Base-by-base conservation (phyloP, 1,140 invertebrate genomes). In the Drosophila mojavensis region DNA sequence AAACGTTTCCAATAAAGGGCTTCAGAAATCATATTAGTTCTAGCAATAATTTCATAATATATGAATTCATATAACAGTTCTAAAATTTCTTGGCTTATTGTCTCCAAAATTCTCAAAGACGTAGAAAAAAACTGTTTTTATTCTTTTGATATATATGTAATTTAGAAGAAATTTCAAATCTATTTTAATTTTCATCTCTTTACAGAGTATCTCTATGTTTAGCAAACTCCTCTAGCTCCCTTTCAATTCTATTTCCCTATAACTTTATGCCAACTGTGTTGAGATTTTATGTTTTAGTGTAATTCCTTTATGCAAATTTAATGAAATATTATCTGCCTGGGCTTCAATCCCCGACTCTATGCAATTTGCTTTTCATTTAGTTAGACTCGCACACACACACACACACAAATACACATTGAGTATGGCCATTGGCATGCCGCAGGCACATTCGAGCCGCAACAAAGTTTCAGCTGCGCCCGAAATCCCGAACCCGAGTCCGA, bases 341-440 rank as follows among this genome's bases (percentile, higher is more conserved):
- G 13, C 24, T 28, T 30, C 30, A 4, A 45, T 39, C 47, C n/a
- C 50, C 36, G 39, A 53, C 78, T 69, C 75, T 62, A 50, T 70
- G 76, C 76, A 83, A 79, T 75, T 76, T 82, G 67, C 55, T 39
- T 72, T 47, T 33, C 55, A 67, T 61, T 66, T 55, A 45, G 56
- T 45, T 47, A 62, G 45, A 64, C 64, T 81, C 11, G 10, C 36
- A 39, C 36, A 39, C 36, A 39, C 36, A 39, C 36, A 39, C 10
- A 39, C 33, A 33, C 33, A 33, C 33, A 28, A 7, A 33, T 9
- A 28, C 13, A 28, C 26, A 5, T 28, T 51, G 45, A 70, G 11
- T 13, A 47, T 60, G 30, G 50, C 50, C 67, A 63, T 69, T 71
- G 70, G 75, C 76, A 79, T 82, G 66, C 79, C 58, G 59, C 48